Evolutionary conservation across 2,113 vertebrate species (phyloP), one percentile per base, ranked within the genome.

Genomic region (Platysteira castanea): DNA sequence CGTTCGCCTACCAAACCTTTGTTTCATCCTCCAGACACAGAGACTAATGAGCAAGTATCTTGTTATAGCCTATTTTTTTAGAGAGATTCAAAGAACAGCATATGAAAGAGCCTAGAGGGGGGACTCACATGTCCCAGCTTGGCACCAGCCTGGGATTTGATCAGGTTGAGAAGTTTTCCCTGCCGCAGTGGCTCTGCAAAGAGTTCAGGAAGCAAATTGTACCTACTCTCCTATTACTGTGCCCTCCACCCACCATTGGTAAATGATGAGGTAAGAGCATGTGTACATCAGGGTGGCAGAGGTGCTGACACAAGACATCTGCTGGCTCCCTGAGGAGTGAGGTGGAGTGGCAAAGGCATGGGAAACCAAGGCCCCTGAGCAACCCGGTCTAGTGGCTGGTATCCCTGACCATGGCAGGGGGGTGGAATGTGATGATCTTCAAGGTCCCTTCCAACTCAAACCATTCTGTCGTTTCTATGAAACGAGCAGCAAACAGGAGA

Each of bases 261-360:
- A 85, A 79, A 69, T 20, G 87, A 89, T 83, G 89, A 96, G 63
- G 65, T 91, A 96, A 93, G 92, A 93, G 84, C 74, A 26, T n/a
- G 41, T 33, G 21, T 18, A 74, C 84, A 76, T n/a, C 63, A 93
- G 61, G 74, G 53, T 49, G 61, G 61, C 69, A 93, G 74, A 95
- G 89, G 61, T 91, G 94, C 94, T 96, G 95, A 95, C 15, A 7
- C 28, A 68, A 92, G 74, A 77, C 82, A 82, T 60, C 87, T 89
- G 42, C 83, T 33, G 47, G 75, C 85, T 93, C 69, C 31, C 39
- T 0, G 0, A 74, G 61, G 60, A 28, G 37, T 5, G 54, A 80
- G 63, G 59, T 81, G 60, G 54, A 81, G 67, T 1, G 3, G 84
- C 44, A 88, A 46, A 83, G 64, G 46, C 76, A 84, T 9, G 59